phyloP scores from a whole-genome alignment of 2,113 vertebrate species.

The Rhabdornis inornatus region DNA sequence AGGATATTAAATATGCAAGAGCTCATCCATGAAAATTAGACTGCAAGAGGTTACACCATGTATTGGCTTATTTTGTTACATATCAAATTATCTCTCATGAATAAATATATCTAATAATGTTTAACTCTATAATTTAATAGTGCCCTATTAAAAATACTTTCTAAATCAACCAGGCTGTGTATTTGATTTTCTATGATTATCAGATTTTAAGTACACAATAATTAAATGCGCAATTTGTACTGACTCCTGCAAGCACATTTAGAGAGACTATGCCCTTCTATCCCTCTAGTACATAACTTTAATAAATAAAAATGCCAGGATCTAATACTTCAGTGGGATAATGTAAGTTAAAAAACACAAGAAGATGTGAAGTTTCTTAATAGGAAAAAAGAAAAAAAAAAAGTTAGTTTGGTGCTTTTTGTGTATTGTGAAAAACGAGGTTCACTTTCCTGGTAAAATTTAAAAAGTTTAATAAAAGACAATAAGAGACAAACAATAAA shows the following conservation, averaged over 20 bases:
- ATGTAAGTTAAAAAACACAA: background rate
- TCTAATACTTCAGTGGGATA: background rate
- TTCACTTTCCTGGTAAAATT: too few species aligned
- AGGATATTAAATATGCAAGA: slow-evolving; percentile 81
- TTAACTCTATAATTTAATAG: slow-evolving; percentile 77
- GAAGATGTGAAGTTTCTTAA: background rate
- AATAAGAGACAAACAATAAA: background rate
- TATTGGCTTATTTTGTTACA: slow-evolving; percentile 80
- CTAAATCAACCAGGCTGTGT: slow-evolving; percentile 63
- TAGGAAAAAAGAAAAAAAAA: background rate
- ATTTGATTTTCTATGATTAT: slow-evolving; percentile 70
- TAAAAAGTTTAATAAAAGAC: too few species aligned
- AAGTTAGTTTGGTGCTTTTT: background rate
- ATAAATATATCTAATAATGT: slow-evolving; percentile 80
- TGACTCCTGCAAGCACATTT: slow-evolving; percentile 55
- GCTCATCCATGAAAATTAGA: slow-evolving; percentile 80
- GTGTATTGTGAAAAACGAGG: background rate
- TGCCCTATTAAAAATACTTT: slow-evolving; percentile 74
- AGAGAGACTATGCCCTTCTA: slow-evolving; percentile 42
- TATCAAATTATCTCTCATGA: slow-evolving; percentile 81
- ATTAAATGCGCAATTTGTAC: slow-evolving; percentile 73
- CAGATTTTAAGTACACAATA: slow-evolving; percentile 61
- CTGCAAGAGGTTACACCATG: slow-evolving; percentile 75
- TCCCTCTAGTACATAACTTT: slow-evolving; percentile 6
- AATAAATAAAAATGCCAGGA: background rate